Percentiles rank a stretch among this genome's conserved stretches.
Conservation (phyloP, 2,888 invertebrate genomes). For the Orthosia gracilis region DNA sequence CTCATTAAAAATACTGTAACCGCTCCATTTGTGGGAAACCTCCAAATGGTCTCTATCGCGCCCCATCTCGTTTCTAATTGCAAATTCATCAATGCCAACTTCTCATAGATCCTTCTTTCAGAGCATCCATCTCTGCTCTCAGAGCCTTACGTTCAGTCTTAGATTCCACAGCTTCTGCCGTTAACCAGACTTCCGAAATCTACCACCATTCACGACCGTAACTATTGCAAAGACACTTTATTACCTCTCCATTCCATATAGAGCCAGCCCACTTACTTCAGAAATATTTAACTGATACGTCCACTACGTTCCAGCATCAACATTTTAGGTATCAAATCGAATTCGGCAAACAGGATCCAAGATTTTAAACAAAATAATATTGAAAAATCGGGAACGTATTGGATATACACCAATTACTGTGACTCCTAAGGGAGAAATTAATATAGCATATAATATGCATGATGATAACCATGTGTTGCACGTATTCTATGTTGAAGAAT, state of each 20-base stretch:
- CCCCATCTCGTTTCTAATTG: background rate
- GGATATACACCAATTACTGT: conserved; percentile 27
- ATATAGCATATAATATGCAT: conserved; percentile 42
- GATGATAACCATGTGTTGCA: conserved; percentile 42
- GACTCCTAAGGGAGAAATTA: conserved; percentile 5
- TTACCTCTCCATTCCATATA: conserved; percentile 1
- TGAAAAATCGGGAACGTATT: conserved; percentile 26
- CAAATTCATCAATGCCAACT: conserved; percentile 2
- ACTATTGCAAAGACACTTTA: background rate
- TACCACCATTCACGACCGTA: background rate
- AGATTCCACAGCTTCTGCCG: background rate
- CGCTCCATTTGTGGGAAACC: background rate
- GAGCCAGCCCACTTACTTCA: conserved; percentile 11
- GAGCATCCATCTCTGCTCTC: background rate
- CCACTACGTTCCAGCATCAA: conserved; percentile 35
- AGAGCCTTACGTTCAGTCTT: background rate
- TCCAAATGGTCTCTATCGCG: background rate
- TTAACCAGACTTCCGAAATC: background rate
- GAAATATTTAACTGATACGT: conserved; percentile 18
- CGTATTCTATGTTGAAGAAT: conserved; percentile 32
- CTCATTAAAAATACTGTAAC: background rate
- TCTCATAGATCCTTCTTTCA: too few relatives aligned
- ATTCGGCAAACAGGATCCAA: background rate
- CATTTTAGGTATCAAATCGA: background rate
- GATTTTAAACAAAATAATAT: background rate